Base-by-base conservation (phyloP, 2,113 vertebrate genomes). In the Python bivittatus region DNA sequence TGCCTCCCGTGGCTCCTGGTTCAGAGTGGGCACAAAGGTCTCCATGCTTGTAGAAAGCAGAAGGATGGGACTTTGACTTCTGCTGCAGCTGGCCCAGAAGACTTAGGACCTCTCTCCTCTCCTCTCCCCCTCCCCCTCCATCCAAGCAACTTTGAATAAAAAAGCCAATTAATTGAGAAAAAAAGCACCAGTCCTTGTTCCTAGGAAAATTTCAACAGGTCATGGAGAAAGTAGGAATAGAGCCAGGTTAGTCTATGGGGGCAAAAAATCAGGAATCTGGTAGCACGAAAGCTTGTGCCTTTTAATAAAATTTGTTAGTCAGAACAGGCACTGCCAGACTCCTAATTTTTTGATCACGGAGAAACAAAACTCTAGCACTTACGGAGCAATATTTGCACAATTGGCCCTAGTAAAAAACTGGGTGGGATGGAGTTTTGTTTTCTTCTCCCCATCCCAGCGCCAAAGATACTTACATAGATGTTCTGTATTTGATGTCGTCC, bases 401-500 rank as follows among this genome's bases (percentile, higher is more conserved):
- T 1, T 15, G 42, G 6, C 15, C 23, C 56, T 6, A 17, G 61
- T 25, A 17, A 10, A 72, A 7, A 83, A 42, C 84, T 20, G 8
- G 25, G 7, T 9, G 11, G 15, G 3, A 7, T 85, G 56, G 7
- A 3, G 1, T 0, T 48, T 53, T 44, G 6, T 56, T 42, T 90
- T 33, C 8, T 23, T 29, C 8, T 5, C 56, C 17, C 29, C 10
- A 0, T 20, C 20, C 54, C 22, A 0, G 0, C 12, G 1, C 9
- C 27, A 4, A 25, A 54, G n/a, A 85, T 86, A 98, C 99, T 99
- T 96, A 99, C 99, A 99, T 98, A 61, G 98, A 98, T 2, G 99
- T 99, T 93, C 99, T 98, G 96, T 99, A 99, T 94, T 98, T 98
- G 96, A 99, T 99, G 97, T 99, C 99, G 48, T 99, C 98, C 92